These are phyloP conservation scores for Drosophila pectinifera DNA, from an alignment of 1,140 invertebrate genomes.

Conservation along the genomic window DNA sequence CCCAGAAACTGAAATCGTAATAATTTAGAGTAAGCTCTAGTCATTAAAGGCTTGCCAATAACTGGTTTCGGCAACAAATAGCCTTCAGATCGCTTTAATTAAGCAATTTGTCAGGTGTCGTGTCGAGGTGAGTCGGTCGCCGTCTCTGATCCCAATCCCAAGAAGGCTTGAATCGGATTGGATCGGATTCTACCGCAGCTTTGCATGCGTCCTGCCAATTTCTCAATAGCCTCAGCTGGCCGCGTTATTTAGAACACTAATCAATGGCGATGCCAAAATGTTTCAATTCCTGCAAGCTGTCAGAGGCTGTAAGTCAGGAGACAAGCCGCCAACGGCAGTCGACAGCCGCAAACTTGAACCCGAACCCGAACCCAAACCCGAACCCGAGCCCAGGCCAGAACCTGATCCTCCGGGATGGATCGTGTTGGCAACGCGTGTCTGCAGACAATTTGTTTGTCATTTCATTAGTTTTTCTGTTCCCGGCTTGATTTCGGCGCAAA, in stretches of 20 bases:
- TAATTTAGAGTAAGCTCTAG: constrained; percentile 38
- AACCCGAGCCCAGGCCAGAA: constrained; percentile 21
- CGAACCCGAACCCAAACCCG: constrained; percentile 10
- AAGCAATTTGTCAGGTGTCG: constrained; percentile 78
- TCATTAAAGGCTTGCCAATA: constrained; percentile 70
- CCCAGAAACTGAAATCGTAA: constrained; percentile 18
- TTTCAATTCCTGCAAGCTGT: constrained; percentile 53
- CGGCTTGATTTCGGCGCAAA: constrained; percentile 43
- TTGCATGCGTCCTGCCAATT: constrained; percentile 73
- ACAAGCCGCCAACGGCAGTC: constrained; percentile 66
- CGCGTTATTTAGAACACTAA: constrained; percentile 76
- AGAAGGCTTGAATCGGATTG: constrained; percentile 5
- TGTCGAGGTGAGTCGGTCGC: constrained; percentile 35
- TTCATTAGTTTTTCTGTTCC: constrained; percentile 49
- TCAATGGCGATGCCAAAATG: constrained; percentile 72
- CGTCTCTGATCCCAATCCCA: constrained; percentile 45
- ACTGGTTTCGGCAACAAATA: constrained; percentile 68
- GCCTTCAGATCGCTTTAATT: constrained; percentile 73
- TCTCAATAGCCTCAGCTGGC: constrained; percentile 41
- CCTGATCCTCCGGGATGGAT: constrained; percentile 53
- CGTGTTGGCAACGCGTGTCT: constrained; percentile 67
- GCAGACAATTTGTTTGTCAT: constrained; percentile 74
- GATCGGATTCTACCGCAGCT: constrained; percentile 34
- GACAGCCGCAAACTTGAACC: constrained; percentile 45
- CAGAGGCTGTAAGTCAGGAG: constrained; percentile 29